phyloP scores from a whole-genome alignment of 2,113 vertebrate genomes.

The Hippocampus abdominalis region DNA sequence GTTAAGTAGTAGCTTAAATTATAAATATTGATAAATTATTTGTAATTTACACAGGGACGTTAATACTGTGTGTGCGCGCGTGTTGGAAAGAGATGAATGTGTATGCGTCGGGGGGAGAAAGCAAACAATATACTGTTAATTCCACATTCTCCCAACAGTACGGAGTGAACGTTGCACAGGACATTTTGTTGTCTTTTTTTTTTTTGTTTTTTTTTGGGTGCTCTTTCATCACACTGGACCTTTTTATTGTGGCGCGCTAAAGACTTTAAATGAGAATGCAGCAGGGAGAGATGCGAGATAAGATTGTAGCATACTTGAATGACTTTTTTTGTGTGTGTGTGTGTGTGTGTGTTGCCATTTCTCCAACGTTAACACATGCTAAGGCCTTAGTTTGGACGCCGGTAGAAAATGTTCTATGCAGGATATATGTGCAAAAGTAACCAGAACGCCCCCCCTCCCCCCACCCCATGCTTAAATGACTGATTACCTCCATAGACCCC shows the following conservation, averaged over 20 bases:
- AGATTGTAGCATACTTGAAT: slow-evolving; percentile 75
- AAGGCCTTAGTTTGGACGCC: slow-evolving; percentile 69
- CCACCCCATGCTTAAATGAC: slow-evolving; percentile 14
- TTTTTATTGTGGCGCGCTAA: slow-evolving; percentile 33
- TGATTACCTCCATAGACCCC: slow-evolving; percentile 62
- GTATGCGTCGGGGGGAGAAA: slow-evolving; percentile 44
- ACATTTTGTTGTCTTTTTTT: slow-evolving; percentile 46
- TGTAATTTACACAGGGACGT: slow-evolving; percentile 71
- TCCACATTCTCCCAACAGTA: slow-evolving; percentile 51
- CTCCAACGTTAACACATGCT: slow-evolving; percentile 56
- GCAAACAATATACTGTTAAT: slow-evolving; percentile 52
- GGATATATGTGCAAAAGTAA: slow-evolving; percentile 65
- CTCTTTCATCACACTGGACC: slow-evolving; percentile 77
- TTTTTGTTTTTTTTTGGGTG: slow-evolving; percentile 58
- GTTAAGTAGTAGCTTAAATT: slow-evolving; percentile 76
- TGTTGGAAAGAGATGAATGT: slow-evolving; percentile 23
- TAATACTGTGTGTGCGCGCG: slow-evolving; percentile 14
- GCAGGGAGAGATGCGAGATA: slow-evolving; percentile 13
- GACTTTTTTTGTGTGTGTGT: slow-evolving; percentile 36
- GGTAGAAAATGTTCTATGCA: slow-evolving; percentile 74
- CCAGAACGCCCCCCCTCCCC: slow-evolving; percentile 27
- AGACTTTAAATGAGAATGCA: slow-evolving; percentile 4
- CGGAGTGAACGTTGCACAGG: slow-evolving; percentile 36
- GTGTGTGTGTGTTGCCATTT: too few relatives aligned
- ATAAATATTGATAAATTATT: slow-evolving; percentile 74